Evolutionary conservation across 2,113 vertebrate species (phyloP), one percentile per base, ranked within the genome.

Genomic region (Cervus canadensis): DNA sequence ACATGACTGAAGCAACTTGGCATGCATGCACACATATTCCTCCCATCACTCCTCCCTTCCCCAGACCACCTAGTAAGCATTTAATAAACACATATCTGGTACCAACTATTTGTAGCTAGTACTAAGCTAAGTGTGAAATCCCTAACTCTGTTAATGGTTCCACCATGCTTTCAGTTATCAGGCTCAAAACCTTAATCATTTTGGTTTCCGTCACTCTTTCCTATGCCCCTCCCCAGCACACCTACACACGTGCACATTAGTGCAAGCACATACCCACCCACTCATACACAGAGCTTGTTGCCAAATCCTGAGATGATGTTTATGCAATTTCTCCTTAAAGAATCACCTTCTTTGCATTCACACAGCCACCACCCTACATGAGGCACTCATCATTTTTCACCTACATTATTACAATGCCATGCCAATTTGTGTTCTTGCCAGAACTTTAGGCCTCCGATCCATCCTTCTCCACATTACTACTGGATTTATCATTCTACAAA

Each of bases 401-500:
- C 74, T 81, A 54, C 6, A 82, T 74, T 84, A 84, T 48, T 92
- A 6, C 28, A 94, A 8, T 87, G n/a, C 25, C 62, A 76, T 79
- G 10, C 10, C 25, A 94, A 48, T 91, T 93, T 36, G 48, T 82
- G 50, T 96, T 33, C 13, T 87, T 88, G 36, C 56, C 25, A 85
- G 25, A 94, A 78, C 48, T 60, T 88, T 90, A 86, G 45, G 4
- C 57, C 14, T 67, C 23, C 17, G 19, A 59, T 76, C 54, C 52
- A 76, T 94, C 7, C 33, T 79, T 81, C 21, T 96, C 50, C 64
- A 60, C 25, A 43, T 17, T 30, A 36, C 81, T 87, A 81, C 10
- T 71, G 40, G 13, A 52, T 95, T 94, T 95, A 87, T 95, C 79
- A 92, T 92, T 92, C 74, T 84, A 45, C 7, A 74, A 87, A 97